These are phyloP conservation scores for Chaetura pelagica DNA, from an alignment of 2,113 vertebrate genomes.

Conservation along the genomic window DNA sequence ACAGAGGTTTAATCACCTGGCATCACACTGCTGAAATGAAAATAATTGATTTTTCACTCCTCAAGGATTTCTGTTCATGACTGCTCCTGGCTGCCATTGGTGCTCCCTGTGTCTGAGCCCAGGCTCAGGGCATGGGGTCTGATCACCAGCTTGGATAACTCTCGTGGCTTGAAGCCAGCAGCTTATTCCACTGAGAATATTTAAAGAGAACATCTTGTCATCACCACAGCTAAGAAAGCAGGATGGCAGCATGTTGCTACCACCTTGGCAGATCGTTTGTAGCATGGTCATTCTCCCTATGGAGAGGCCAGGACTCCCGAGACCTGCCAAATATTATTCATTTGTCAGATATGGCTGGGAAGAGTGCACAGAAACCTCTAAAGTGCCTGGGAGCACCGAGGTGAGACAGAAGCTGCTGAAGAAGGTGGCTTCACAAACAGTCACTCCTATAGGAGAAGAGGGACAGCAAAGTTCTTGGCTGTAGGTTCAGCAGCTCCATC, in stretches of 20 bases:
- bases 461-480: not conserved
- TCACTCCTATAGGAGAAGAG: not conserved
- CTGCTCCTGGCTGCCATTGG: not conserved
- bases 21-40: constrained; percentile 46
- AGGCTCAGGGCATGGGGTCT: not conserved
- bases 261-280: not conserved
- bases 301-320: fast-evolving
- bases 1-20: constrained; percentile 49
- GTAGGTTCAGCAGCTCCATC: not conserved
- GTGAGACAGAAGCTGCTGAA: not conserved
- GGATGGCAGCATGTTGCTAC: not conserved
- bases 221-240: not conserved
- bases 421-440: not conserved
- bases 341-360: not conserved
- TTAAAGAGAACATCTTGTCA: not conserved
- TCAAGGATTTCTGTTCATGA: constrained; percentile 53
- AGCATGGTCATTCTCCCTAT: not conserved
- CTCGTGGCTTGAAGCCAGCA: constrained; percentile 16
- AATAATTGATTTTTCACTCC: constrained; percentile 47
- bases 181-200: not conserved
- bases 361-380: not conserved
- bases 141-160: not conserved
- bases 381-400: not conserved
- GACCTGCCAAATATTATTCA: not conserved
- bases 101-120: not conserved